phyloP scores from a whole-genome alignment of 2,888 invertebrate genomes.

The Microplitis deprimator region DNA sequence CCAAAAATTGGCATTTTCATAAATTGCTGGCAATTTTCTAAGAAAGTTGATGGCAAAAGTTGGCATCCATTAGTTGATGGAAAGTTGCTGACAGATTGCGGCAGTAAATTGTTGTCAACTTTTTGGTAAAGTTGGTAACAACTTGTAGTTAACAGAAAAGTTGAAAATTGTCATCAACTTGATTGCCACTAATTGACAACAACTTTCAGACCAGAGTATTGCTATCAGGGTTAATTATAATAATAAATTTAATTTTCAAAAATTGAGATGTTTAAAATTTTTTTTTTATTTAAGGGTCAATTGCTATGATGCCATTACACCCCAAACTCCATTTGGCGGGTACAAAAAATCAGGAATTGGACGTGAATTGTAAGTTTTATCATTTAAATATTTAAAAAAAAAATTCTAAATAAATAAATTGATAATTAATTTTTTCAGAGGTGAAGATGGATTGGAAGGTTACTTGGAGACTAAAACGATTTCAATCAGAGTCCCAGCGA shows the following conservation, averaged over 20 bases:
- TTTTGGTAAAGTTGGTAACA: too few relatives aligned
- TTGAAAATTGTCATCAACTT: too few relatives aligned
- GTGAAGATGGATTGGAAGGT: constrained; percentile 83
- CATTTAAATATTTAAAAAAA: background rate
- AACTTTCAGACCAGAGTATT: background rate
- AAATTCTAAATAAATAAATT: background rate
- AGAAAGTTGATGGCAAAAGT: too few relatives aligned
- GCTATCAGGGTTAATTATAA: background rate
- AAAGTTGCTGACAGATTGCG: too few relatives aligned
- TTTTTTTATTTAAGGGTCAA: constrained; percentile 77
- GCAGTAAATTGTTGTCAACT: too few relatives aligned
- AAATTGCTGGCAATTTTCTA: too few relatives aligned
- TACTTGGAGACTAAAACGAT: constrained; percentile 87
- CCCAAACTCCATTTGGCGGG: constrained; percentile 91
- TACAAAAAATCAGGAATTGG: constrained; percentile 91
- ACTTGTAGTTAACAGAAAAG: too few relatives aligned
- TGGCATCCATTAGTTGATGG: too few relatives aligned
- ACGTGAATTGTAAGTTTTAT: constrained; percentile 75
- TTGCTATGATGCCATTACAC: constrained; percentile 79
- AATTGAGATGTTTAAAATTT: background rate
- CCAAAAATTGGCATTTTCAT: too few relatives aligned
- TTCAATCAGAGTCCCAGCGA: constrained; percentile 57
- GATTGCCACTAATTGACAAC: background rate
- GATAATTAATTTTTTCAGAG: constrained; percentile 74
- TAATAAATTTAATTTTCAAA: background rate